A percentile compares a stretch with the other conserved stretches of the same genome.
Conservation (phyloP, 1,140 invertebrate species). For the Adoxophyes honmai region DNA sequence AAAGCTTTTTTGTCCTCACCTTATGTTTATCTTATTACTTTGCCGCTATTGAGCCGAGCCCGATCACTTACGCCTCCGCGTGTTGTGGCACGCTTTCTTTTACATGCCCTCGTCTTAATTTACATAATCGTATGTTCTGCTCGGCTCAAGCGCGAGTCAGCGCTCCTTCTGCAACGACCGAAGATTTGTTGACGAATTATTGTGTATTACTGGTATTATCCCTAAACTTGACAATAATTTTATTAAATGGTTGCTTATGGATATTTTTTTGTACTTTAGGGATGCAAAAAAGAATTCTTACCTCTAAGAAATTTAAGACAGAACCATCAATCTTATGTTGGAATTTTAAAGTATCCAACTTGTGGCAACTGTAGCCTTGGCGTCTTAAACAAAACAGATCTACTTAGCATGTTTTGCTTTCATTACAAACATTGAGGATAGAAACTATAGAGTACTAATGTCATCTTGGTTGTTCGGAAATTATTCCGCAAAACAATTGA, state of each 20-base stretch:
- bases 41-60: constrained; percentile 43
- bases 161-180: constrained; percentile 1
- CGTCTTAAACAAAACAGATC: too few species aligned
- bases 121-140: constrained; percentile 17
- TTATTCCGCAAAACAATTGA: too few species aligned
- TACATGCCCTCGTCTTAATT: constrained; percentile 15
- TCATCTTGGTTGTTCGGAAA: too few species aligned
- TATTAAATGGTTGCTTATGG: constrained; percentile 1
- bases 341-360: too few species aligned
- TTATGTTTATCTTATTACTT: constrained; percentile 60
- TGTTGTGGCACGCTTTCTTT: constrained; percentile 16
- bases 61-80: constrained; percentile 39
- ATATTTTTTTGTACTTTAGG: not conserved
- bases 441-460: too few species aligned
- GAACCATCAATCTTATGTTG: too few species aligned
- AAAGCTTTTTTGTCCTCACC: constrained; percentile 53
- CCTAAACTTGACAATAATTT: not conserved
- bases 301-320: too few species aligned
- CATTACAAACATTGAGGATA: too few species aligned
- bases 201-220: not conserved
- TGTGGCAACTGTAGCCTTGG: too few species aligned
- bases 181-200: constrained; percentile 16
- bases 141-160: not conserved
- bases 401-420: too few species aligned
- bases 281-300: too few species aligned